Base-by-base conservation (phyloP, 1,140 invertebrate species). In the Zeugodacus cucurbitae region DNA sequence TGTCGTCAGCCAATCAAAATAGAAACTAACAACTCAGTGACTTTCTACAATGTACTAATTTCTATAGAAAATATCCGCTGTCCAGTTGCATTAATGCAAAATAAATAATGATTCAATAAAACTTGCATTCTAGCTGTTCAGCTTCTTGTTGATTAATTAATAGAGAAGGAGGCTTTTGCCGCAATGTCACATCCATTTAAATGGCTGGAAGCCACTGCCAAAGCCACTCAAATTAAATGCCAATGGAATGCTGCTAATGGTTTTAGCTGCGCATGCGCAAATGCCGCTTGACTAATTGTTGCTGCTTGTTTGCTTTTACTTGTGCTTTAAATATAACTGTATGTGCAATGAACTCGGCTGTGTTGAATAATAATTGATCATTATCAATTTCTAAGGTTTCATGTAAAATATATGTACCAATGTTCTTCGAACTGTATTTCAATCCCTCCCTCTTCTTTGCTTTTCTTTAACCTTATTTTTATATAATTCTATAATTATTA, bases 41-140 rank as follows among this genome's bases (percentile, higher is more conserved):
- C 74, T 82, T 82, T 82, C 74, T 82, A 41, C 48, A 54, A 54
- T 82, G 74, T 82, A 41, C 74, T 82, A 82, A 82, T 82, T 82
- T 78, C 26, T 44, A 22, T 22, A 26, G 41, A 82, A 82, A 41
- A 82, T 48, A 48, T 26, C 17, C 41, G 26, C 8, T 37, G 34
- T 26, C 10, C 34, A 26, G 74, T 48, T 44, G 74, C 22, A 82
- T 20, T n/a, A 82, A 82, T 82, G 37, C 41, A 48, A 44, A 82
- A 82, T 82, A 48, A 48, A 82, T 44, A 82, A 82, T 82, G 41
- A 26, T 82, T 74, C 34, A 74, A 74, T 74, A 74, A 74, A 82
- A 82, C 10, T 82, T 48, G 48, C 37, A 70, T 70, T 70, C 32
- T 70, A 32, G 17, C 32, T 3, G 14, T 11, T 17, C 4, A 54